Base-by-base conservation (phyloP, 1,140 invertebrate genomes). In the Aphaenogaster rudis region DNA sequence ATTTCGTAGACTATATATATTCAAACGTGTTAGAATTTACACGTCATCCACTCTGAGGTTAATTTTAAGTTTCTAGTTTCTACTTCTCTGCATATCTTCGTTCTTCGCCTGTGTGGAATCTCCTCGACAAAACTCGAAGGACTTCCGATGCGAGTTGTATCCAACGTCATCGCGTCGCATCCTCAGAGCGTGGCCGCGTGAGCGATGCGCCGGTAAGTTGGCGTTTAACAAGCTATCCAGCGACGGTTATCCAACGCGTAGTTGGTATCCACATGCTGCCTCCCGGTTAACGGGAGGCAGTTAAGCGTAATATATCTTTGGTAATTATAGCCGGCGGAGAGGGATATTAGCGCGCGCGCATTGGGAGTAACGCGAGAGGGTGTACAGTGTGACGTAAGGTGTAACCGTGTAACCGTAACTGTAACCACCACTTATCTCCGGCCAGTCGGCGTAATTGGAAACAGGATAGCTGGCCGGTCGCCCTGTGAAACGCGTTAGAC, bases 351-450 rank as follows among this genome's bases (percentile, higher is more conserved):
- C 71, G 86, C 86, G 81, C 50, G 61, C 79, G 67, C 66, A 61
- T 61, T 77, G 39, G 39, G 86, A 45, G 86, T 90, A 90, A 87
- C 88, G 84, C 66, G 74, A 74, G 69, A 86, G 78, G 61, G 54
- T 82, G 86, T 48, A 36, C 76, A 74, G 76, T 80, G 89, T 93
- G 92, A 92, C 92, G 87, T 93, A 93, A 91, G 90, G 88, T 80
- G 91, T 93, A 92, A 90, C 90, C 82, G 91, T 93, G 91, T 92
- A 89, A 92, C 91, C 88, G 91, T 94, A 94, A 94, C 92, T 90
- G 92, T 93, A 94, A 93, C 93, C 93, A 91, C 90, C 93, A 94
- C 91, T 94, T 92, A 94, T 92, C 91, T 92, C 88, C 67, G 79
- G 89, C 78, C 74, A 88, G 88, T 88, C 88, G 80, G 76, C 88